These are phyloP conservation scores for Ciconia maguari DNA, from an alignment of 2,113 vertebrate genomes.

Conservation along the genomic window DNA sequence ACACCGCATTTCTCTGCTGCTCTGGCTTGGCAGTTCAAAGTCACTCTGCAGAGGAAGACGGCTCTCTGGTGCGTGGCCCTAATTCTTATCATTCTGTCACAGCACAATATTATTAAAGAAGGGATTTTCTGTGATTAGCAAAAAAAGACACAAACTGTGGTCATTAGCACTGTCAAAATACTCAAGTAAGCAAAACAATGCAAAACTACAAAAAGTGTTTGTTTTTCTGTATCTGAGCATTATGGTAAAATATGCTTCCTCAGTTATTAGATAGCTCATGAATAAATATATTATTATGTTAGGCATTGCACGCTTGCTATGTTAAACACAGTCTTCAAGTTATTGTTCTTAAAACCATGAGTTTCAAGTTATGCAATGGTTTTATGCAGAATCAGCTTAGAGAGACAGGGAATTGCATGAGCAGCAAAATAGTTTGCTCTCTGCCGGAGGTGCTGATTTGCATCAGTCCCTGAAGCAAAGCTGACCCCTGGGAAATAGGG, in stretches of 20 bases:
- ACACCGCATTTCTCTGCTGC: neutral
- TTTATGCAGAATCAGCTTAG: conserved; percentile 37
- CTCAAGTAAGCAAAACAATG: neutral
- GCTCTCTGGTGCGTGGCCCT: neutral
- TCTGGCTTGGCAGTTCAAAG: neutral
- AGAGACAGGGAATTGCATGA: neutral
- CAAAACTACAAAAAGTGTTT: conserved; percentile 12
- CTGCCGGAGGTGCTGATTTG: neutral
- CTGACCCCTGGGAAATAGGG: neutral
- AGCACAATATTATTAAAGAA: conserved; percentile 44
- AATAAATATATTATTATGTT: conserved; percentile 37
- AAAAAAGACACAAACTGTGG: conserved; percentile 10
- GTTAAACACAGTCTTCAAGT: conserved; percentile 2
- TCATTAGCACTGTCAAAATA: conserved; percentile 33
- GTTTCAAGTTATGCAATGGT: neutral
- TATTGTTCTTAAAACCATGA: conserved; percentile 10
- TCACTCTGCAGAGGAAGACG: neutral
- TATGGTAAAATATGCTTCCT: conserved; percentile 55
- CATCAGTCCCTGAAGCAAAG: conserved; percentile 24
- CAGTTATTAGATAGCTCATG: conserved; percentile 59
- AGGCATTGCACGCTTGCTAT: neutral
- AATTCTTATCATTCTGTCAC: neutral
- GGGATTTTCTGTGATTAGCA: conserved; percentile 42
- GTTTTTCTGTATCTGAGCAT: neutral
- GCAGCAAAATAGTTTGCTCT: conserved; percentile 24